A percentile compares a stretch with the other conserved stretches of the same genome.
Evolutionary conservation across 2,888 invertebrate genomes (phyloP).

Genomic region (Parapristionchus giblindavisi): DNA sequence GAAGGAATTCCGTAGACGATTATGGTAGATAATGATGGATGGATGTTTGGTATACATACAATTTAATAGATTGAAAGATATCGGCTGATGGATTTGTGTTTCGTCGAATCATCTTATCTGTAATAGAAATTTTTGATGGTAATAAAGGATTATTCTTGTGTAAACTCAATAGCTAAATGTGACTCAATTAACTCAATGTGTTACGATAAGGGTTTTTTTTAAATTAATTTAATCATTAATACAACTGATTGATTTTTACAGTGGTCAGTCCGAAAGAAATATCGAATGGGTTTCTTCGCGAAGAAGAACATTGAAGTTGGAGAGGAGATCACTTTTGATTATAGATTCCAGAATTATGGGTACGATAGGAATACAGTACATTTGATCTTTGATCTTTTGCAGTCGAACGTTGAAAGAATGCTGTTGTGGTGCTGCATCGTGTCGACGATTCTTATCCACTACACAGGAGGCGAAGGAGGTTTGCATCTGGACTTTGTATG

Average conservation of each 20-base stretch:
- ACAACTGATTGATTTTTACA: too few relatives aligned
- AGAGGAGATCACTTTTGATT: slow-evolving; percentile 98
- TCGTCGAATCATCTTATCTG: too few relatives aligned
- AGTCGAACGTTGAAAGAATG: slow-evolving; percentile 95
- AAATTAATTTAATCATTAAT: slow-evolving; percentile 17
- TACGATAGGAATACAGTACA: too few relatives aligned
- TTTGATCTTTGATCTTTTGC: slow-evolving; percentile 62
- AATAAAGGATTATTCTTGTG: too few relatives aligned
- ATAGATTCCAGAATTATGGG: slow-evolving; percentile 96
- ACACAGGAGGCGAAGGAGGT: slow-evolving; percentile 20
- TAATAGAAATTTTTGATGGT: too few relatives aligned
- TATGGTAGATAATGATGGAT: too few relatives aligned
- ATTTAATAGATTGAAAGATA: too few relatives aligned
- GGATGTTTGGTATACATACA: too few relatives aligned
- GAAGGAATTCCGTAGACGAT: too few relatives aligned
- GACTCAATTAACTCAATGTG: too few relatives aligned
- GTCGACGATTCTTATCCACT: slow-evolving; percentile 80
- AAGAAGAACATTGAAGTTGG: slow-evolving; percentile 83
- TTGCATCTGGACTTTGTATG: background rate
- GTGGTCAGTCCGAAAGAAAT: slow-evolving; percentile 39
- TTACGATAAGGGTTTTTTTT: slow-evolving; percentile 6
- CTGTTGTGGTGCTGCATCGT: slow-evolving; percentile 87
- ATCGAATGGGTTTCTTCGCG: slow-evolving; percentile 90
- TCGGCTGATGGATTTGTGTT: too few relatives aligned
- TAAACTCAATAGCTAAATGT: too few relatives aligned